phyloP scores from a whole-genome alignment of 2,888 invertebrate species.

The Holacanthella duospinosa region DNA sequence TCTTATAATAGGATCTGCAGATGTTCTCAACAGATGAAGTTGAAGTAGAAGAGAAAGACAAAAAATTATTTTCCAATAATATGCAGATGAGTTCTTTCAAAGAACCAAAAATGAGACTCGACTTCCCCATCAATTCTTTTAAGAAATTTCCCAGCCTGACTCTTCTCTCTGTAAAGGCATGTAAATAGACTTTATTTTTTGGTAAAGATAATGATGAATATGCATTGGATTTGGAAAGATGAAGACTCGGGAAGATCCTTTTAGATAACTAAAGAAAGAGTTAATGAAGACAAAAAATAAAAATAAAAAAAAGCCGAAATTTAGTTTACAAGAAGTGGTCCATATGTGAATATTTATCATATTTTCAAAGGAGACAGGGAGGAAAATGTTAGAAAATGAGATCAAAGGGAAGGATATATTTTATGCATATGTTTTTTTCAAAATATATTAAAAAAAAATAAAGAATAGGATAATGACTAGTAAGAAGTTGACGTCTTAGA shows the following conservation, averaged over 20 bases:
- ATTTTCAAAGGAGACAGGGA: not conserved
- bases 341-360: slow-evolving; percentile 6
- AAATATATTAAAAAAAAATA: not conserved
- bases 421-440: slow-evolving; percentile 2
- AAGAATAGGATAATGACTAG: not conserved
- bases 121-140: not conserved
- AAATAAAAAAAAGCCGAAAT: not conserved
- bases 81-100: slow-evolving; percentile 4
- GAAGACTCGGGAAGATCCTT: not conserved
- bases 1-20: too few species aligned
- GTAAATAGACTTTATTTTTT: not conserved
- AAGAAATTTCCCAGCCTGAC: not conserved
- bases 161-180: not conserved
- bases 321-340: too few species aligned
- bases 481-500: not conserved
- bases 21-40: not conserved
- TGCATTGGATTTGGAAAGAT: not conserved
- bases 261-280: not conserved
- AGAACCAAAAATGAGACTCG: not conserved
- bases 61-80: slow-evolving; percentile 1
- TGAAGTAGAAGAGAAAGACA: not conserved
- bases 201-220: not conserved
- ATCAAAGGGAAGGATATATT: not conserved
- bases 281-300: not conserved
- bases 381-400: slow-evolving; percentile 3